Conservation (phyloP, 2,113 vertebrate genomes). For the Oxygymnocypris stewartii region DNA sequence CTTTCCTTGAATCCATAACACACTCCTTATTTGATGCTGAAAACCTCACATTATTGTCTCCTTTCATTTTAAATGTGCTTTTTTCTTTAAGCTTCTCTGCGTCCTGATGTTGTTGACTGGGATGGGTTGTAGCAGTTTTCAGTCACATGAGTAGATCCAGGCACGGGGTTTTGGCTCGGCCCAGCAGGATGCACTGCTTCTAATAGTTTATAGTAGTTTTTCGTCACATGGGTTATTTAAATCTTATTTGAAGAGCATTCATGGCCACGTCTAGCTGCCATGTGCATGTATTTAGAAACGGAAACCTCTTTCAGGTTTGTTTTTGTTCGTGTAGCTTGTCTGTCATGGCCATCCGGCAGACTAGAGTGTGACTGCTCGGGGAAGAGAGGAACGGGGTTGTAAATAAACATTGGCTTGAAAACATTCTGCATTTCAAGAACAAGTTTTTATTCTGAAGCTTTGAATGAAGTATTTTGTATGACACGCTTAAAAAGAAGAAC, state of each 20-base stretch:
- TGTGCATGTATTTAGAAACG: slow-evolving; percentile 20
- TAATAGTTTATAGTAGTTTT: slow-evolving; percentile 45
- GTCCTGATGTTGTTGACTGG: neutral
- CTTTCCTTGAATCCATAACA: slow-evolving; percentile 2
- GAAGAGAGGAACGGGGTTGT: slow-evolving; percentile 18
- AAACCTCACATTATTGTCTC: neutral
- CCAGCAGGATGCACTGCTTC: slow-evolving; percentile 27
- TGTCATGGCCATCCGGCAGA: slow-evolving; percentile 22
- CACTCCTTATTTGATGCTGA: neutral
- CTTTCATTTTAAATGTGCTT: neutral
- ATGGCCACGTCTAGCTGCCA: neutral
- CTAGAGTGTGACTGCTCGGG: slow-evolving; percentile 6
- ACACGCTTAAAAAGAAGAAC: neutral
- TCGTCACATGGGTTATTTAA: slow-evolving; percentile 32
- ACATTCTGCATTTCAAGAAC: neutral
- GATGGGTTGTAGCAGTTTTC: neutral
- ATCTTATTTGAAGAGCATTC: slow-evolving; percentile 27
- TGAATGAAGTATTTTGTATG: neutral
- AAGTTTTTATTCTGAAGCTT: neutral
- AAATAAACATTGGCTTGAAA: slow-evolving; percentile 32
- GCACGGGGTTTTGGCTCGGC: neutral
- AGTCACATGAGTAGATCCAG: slow-evolving; percentile 15
- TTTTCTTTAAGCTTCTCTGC: neutral
- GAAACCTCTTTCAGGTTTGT: slow-evolving; percentile 32
- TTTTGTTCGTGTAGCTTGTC: slow-evolving; percentile 40